Evolutionary conservation across 2,797 vertebrate genomes (phyloP), one percentile per base, ranked within the genome.

Genomic region (Cichlasoma orientale): DNA sequence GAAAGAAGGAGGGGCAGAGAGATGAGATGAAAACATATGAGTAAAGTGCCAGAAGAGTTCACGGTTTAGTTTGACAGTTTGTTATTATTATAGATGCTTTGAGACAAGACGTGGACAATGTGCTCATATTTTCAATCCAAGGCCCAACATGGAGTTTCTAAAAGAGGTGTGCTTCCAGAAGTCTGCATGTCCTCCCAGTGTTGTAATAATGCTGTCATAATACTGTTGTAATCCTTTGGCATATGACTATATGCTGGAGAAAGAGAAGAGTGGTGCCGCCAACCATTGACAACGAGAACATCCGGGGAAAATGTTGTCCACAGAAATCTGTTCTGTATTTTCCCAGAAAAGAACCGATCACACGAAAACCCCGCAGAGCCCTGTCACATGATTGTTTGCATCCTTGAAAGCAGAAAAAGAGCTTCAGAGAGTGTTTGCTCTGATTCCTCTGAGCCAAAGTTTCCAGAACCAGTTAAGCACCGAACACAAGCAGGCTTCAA

Each of bases 181-280:
- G 74, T 86, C 81, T 73, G 76, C 21, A 12, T 31, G 12, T 58
- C 63, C 61, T 80, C 82, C 80, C 50, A 5, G 9, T 58, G 18
- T 4, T 52, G 57, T 85, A 61, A 69, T 69, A 73, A 61, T 74
- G 74, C 84, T 59, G 75, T 86, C 66, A 56, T 63, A 72, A 82
- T 75, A 87, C 75, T 87, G 77, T 58, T 70, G 74, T 78, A 82
- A 92, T 90, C 92, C 92, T 92, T 92, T 93, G 91, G 91, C 91
- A 86, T 92, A 8, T 91, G 92, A 94, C 88, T 90, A 80, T 81
- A 76, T 75, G 79, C 74, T 84, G 87, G 50, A 52, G 74, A 70
- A 71, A 44, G 59, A 86, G 79, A 80, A 56, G 86, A 83, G 77
- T 10, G 14, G 81, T 8, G 78, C 73, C 71, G 25, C 56, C 41